Conservation (phyloP, 2,113 vertebrate genomes). For the Penelope pileata region DNA sequence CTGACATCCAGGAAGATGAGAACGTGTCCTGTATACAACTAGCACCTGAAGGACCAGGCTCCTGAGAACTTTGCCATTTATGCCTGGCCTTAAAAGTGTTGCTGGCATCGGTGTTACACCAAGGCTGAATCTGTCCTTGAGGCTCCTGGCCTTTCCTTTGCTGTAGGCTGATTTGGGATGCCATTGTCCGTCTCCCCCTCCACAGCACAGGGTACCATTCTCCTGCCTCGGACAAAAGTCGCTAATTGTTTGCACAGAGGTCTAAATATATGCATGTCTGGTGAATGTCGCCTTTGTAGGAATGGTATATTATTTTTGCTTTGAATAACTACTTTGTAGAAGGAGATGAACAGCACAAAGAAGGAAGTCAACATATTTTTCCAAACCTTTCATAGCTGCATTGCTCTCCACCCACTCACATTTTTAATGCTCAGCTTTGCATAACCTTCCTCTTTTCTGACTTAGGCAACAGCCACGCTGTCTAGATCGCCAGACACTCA, state of each 20-base stretch:
- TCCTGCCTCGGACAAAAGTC: neutral
- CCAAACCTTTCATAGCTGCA: neutral
- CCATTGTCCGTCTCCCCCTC: neutral
- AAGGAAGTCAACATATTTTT: neutral
- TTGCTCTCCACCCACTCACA: accelerated
- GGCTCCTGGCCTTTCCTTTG: neutral
- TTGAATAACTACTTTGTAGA: neutral
- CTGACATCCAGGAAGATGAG: neutral
- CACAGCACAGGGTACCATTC: neutral
- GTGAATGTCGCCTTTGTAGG: neutral
- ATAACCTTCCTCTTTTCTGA: neutral
- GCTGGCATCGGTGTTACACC: neutral
- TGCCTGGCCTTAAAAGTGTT: neutral
- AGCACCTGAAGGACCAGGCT: neutral
- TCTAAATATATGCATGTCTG: neutral
- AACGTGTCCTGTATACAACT: neutral
- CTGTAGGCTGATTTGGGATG: neutral
- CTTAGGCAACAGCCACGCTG: neutral
- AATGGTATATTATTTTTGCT: neutral
- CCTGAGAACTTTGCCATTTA: neutral
- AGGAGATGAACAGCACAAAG: neutral
- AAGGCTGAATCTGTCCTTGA: neutral
- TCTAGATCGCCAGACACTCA: neutral
- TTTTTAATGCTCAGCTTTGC: neutral
- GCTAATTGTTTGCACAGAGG: neutral